Percentiles rank a stretch among this genome's conserved stretches.
phyloP scores from a whole-genome alignment of 1,140 invertebrate species.

The Gyrodactylus salaris region DNA sequence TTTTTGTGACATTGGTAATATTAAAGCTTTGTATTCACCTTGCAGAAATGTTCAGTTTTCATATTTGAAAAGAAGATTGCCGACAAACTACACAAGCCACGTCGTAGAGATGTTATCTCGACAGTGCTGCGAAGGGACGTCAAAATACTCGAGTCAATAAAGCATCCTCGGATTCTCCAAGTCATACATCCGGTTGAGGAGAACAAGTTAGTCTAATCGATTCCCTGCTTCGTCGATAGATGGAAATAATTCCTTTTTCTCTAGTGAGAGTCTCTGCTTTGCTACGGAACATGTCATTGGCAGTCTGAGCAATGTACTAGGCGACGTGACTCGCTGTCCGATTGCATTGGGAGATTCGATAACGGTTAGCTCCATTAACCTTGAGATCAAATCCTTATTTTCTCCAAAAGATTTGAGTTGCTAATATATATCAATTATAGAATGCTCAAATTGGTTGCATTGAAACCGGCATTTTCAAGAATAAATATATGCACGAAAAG shows the following conservation, averaged over 20 bases:
- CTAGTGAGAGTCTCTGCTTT: conserved; percentile 47
- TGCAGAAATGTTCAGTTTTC: conserved; percentile 80
- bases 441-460: no score
- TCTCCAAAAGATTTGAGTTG: background rate
- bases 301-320: conserved; percentile 50
- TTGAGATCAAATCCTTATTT: background rate
- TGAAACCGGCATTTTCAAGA: no score
- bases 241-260: no score
- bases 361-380: no score
- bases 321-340: conserved; percentile 17
- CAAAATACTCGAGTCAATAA: conserved; percentile 39
- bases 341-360: background rate
- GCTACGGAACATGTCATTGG: conserved; percentile 52
- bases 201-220: conserved; percentile 18
- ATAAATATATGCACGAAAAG: no score
- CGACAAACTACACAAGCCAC: conserved; percentile 68
- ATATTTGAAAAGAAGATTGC: conserved; percentile 66
- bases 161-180: conserved; percentile 47
- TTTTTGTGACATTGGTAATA: no score
- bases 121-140: conserved; percentile 50
- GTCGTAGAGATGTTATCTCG: conserved; percentile 53
- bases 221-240: no score
- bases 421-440: background rate
- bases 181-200: conserved; percentile 25
- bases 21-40: no score